A percentile compares a stretch with the other conserved stretches of the same genome.
These are phyloP conservation scores for Prunella strophiata DNA, from an alignment of 2,797 vertebrate species.

Conservation along the genomic window DNA sequence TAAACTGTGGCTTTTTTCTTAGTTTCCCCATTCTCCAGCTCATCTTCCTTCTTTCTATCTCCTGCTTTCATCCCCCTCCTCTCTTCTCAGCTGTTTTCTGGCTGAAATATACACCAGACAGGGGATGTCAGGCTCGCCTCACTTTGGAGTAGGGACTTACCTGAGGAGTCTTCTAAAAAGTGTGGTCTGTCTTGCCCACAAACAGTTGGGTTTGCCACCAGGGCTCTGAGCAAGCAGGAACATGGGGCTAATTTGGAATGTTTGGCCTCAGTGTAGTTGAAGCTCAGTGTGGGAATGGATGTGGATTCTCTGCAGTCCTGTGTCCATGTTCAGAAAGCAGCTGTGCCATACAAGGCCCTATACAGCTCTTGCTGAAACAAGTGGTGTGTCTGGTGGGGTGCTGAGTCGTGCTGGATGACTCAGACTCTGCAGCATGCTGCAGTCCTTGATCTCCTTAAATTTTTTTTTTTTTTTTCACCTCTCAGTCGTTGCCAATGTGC, in stretches of 20 bases:
- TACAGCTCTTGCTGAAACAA: neutral
- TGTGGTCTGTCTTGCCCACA: neutral
- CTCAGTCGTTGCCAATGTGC: neutral
- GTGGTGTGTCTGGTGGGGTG: neutral
- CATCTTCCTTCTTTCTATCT: neutral
- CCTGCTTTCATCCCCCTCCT: neutral
- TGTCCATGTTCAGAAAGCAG: rapidly evolving
- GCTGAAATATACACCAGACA: neutral
- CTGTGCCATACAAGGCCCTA: rapidly evolving
- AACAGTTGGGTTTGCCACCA: neutral
- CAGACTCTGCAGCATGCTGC: rapidly evolving
- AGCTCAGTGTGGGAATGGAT: neutral
- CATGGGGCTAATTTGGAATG: rapidly evolving
- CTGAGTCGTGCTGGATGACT: neutral
- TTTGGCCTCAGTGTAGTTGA: neutral
- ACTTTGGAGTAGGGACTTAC: neutral
- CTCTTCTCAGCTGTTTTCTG: neutral
- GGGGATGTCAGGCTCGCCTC: rapidly evolving
- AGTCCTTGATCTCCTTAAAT: neutral
- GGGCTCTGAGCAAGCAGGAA: neutral
- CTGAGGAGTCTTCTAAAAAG: neutral
- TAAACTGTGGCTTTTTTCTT: neutral
- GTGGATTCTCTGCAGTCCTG: neutral
- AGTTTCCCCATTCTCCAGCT: neutral
- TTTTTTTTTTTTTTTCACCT: neutral